Percentiles rank a stretch among this genome's conserved stretches.
These are phyloP conservation scores for Melanotaenia nigrans DNA, from an alignment of 2,797 vertebrate genomes.

Conservation along the genomic window DNA sequence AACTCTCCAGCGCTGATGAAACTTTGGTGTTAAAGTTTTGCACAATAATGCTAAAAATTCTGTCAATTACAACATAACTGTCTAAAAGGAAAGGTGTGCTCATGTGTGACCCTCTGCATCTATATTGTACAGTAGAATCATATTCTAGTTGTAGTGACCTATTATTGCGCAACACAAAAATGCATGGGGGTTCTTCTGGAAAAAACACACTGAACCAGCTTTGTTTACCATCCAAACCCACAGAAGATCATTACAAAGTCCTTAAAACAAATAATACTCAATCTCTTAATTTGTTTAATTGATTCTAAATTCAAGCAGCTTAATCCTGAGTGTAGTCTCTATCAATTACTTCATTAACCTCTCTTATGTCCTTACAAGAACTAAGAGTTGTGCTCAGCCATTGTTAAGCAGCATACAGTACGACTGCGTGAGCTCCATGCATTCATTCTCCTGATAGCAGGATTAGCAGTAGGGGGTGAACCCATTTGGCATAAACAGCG, in stretches of 20 bases:
- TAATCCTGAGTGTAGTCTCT: slow-evolving; percentile 60
- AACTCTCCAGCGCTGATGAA: slow-evolving; percentile 15
- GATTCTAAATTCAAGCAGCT: slow-evolving; percentile 68
- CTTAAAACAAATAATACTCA: slow-evolving; percentile 46
- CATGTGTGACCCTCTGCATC: slow-evolving; percentile 12
- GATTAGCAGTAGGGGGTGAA: slow-evolving; percentile 71
- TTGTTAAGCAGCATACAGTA: slow-evolving; percentile 53
- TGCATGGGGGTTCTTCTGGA: slow-evolving; percentile 27
- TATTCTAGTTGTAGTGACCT: slow-evolving; percentile 29
- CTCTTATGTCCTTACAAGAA: slow-evolving; percentile 50
- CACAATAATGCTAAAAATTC: slow-evolving; percentile 2
- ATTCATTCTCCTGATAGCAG: slow-evolving; percentile 68
- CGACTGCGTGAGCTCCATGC: slow-evolving; percentile 49
- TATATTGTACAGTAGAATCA: slow-evolving; percentile 19
- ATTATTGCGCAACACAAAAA: slow-evolving; percentile 34
- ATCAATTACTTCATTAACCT: slow-evolving; percentile 63
- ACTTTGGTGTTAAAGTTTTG: slow-evolving; percentile 13
- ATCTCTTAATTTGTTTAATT: slow-evolving; percentile 71
- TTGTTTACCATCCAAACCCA: slow-evolving; percentile 45
- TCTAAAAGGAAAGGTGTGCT: slow-evolving; percentile 9
- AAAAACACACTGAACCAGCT: slow-evolving; percentile 38
- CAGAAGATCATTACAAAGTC: slow-evolving; percentile 53
- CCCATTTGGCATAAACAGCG: slow-evolving; percentile 61
- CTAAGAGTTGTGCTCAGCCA: slow-evolving; percentile 42
- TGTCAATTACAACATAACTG: slow-evolving; percentile 8